phyloP scores from a whole-genome alignment of 2,888 invertebrate species.

The Drosophila kuntzei region DNA sequence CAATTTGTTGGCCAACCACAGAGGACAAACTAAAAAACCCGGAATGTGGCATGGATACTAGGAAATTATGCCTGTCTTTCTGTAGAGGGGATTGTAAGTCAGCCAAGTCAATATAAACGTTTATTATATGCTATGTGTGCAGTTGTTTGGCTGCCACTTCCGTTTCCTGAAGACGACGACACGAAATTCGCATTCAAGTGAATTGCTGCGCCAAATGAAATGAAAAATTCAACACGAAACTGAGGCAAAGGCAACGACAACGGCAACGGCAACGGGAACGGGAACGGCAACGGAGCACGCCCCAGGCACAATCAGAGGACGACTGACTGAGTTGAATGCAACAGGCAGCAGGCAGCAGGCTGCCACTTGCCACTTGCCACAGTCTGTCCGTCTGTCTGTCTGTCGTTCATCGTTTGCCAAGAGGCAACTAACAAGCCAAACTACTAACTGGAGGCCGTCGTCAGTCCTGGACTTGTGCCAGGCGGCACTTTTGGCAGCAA shows the following conservation, averaged over 20 bases:
- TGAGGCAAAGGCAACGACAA: constrained; percentile 39
- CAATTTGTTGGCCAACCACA: constrained; percentile 40
- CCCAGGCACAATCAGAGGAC: constrained; percentile 6
- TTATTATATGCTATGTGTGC: constrained; percentile 74
- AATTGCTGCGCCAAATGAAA: constrained; percentile 84
- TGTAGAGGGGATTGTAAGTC: constrained; percentile 37
- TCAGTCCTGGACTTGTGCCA: constrained; percentile 75
- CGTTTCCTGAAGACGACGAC: constrained; percentile 73
- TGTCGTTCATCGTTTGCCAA: constrained; percentile 17
- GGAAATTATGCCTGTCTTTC: constrained; percentile 47
- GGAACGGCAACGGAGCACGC: constrained; percentile 15
- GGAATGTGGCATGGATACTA: constrained; percentile 20
- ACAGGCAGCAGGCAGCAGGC: constrained; percentile 79
- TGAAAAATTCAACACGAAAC: constrained; percentile 82
- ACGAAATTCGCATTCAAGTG: constrained; percentile 83
- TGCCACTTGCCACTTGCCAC: constrained; percentile 23
- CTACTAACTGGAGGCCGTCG: constrained; percentile 67
- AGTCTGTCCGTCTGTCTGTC: constrained; percentile 8
- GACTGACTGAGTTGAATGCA: constrained; percentile 52
- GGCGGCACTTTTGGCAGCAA: constrained; percentile 83
- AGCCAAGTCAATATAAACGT: constrained; percentile 69
- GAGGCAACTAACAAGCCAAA: constrained; percentile 76
- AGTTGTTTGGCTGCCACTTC: constrained; percentile 79
- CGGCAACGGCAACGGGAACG: too few relatives aligned
- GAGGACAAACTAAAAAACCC: constrained; percentile 35